Evolutionary conservation across 1,140 invertebrate genomes (phyloP).

Genomic region (Pectinophora gossypiella): DNA sequence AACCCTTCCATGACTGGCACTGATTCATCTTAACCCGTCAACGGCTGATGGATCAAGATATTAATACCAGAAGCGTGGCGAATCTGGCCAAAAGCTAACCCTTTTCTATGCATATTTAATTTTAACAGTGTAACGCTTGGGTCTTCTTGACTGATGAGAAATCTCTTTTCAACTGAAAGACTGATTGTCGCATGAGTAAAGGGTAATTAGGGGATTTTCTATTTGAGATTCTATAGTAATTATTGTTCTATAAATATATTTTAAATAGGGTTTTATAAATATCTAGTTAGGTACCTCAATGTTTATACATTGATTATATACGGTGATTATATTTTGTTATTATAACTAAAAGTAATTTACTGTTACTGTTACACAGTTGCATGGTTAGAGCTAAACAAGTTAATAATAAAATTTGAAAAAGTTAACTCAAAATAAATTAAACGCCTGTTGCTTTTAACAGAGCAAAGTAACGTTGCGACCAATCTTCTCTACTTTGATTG

Average conservation of each 20-base stretch:
- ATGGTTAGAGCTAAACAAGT: too few relatives aligned
- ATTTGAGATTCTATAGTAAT: not conserved
- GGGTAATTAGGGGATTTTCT: slow-evolving; percentile 12
- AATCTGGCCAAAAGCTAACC: slow-evolving; percentile 41
- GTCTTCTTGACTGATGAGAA: slow-evolving; percentile 40
- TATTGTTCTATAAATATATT: not conserved
- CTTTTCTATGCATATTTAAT: slow-evolving; percentile 45
- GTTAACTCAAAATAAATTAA: too few relatives aligned
- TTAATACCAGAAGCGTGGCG: slow-evolving; percentile 49
- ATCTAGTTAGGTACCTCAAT: too few relatives aligned
- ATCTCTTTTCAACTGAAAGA: slow-evolving; percentile 24
- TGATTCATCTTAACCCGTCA: slow-evolving; percentile 55
- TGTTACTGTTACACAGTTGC: too few relatives aligned
- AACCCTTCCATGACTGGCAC: slow-evolving; percentile 30
- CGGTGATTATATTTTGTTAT: too few relatives aligned
- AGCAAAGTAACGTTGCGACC: too few relatives aligned
- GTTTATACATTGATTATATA: too few relatives aligned
- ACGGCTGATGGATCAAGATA: slow-evolving; percentile 52
- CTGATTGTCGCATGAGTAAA: slow-evolving; percentile 20
- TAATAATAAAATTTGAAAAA: too few relatives aligned
- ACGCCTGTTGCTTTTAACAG: too few relatives aligned
- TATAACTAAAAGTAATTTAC: too few relatives aligned
- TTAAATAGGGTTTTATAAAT: not conserved
- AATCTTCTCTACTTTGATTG: too few relatives aligned
- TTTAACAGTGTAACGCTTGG: slow-evolving; percentile 22